Evolutionary conservation across 2,888 invertebrate species (phyloP), one percentile per base, ranked within the genome.

Genomic region (Euphydryas editha): DNA sequence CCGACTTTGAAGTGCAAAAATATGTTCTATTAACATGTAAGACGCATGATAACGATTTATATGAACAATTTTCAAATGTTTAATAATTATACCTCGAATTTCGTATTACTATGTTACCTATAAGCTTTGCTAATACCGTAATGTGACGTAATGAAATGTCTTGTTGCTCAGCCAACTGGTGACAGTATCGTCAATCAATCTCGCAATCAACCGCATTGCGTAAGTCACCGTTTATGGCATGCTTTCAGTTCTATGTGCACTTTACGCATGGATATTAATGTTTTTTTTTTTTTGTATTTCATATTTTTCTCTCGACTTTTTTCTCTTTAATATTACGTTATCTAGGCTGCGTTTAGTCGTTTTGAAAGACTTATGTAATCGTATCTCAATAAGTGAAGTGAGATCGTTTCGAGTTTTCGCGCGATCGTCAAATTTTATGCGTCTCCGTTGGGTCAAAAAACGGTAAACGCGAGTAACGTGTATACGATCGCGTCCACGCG

Each of bases 191-290:
- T 95, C 97, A 93, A 97, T 97, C 95, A 97, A 97, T 95, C 96
- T 97, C 93, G 96, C 96, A 94, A 95, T 97, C 94, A 96, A 97
- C 95, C 95, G 97, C 94, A 97, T 97, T 94, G 96, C 96, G 97
- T 97, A 97, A 97, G 97, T 97, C 93, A 85, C 86, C 82, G 83
- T 75, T 75, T 76, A 75, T 72, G 74, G 77, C 76, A 78, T 76
- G 78, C 74, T 73, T 71, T 73, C 70, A 63, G 58, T 72, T 73
- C 58, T 73, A 71, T 72, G 73, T 75, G 77, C 76, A 75, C 77
- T 70, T 80, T 78, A 81, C 80, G 90, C 91, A 90, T 90, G 89
- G 78, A 83, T 79, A 72, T 84, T 79, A 75, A 79, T 81, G 81
- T 85, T 78, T 77, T 73, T 65, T 63, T 79, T 77, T 79, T 72